Conservation (phyloP, 1,140 invertebrate genomes). For the Piezodorus guildinii region DNA sequence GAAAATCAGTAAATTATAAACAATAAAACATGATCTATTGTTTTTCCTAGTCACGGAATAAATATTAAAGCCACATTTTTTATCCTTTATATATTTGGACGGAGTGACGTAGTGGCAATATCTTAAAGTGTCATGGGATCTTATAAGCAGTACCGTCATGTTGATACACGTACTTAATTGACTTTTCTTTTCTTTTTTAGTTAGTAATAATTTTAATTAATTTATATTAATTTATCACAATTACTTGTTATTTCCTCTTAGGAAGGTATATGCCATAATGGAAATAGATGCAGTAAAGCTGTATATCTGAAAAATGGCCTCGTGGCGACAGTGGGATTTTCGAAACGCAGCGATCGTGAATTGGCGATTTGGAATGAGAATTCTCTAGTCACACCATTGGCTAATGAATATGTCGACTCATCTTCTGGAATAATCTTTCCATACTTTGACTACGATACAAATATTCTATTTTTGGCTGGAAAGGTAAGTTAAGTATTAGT, state of each 20-base stretch:
- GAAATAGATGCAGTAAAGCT: slow-evolving; percentile 74
- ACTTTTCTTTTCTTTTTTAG: too few relatives aligned
- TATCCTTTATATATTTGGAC: too few relatives aligned
- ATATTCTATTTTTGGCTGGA: slow-evolving; percentile 69
- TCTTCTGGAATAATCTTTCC: slow-evolving; percentile 88
- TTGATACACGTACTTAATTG: too few relatives aligned
- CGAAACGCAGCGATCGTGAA: slow-evolving; percentile 76
- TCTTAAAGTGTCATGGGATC: too few relatives aligned
- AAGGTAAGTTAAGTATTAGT: slow-evolving; percentile 44
- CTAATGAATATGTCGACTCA: slow-evolving; percentile 74
- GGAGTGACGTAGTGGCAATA: too few relatives aligned
- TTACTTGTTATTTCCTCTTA: slow-evolving; percentile 32
- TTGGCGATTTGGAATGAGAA: slow-evolving; percentile 80
- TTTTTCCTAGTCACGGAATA: too few relatives aligned
- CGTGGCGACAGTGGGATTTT: slow-evolving; percentile 82
- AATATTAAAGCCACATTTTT: too few relatives aligned
- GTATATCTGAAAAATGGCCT: slow-evolving; percentile 68
- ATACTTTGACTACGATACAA: slow-evolving; percentile 85
- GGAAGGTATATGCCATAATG: slow-evolving; percentile 74
- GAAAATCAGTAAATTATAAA: too few relatives aligned
- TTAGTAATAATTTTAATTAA: too few relatives aligned
- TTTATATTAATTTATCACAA: too few relatives aligned
- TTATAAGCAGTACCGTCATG: too few relatives aligned
- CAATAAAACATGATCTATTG: too few relatives aligned
- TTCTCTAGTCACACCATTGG: slow-evolving; percentile 60